Evolutionary conservation across 2,113 vertebrate species (phyloP).

Genomic region (Oreochromis tanganicae): DNA sequence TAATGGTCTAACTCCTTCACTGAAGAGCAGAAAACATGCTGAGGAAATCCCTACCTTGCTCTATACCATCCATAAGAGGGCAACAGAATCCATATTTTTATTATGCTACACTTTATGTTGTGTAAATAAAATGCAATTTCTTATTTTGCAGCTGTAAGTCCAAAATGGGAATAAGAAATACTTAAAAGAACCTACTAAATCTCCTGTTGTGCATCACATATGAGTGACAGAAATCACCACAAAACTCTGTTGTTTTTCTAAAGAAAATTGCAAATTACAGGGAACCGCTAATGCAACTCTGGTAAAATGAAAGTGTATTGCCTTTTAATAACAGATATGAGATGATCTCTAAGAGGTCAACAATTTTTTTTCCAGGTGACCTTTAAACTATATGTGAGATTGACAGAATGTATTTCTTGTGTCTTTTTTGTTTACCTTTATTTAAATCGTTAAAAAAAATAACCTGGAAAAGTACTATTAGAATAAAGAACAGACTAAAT

Average conservation of each 20-base stretch:
- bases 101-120: background rate
- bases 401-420: background rate
- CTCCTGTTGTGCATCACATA: background rate
- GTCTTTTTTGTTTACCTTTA: background rate
- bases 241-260: background rate
- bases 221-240: background rate
- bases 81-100: constrained; percentile 21
- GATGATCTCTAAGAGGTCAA: background rate
- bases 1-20: background rate
- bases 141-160: background rate
- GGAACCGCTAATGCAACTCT: background rate
- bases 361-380: background rate
- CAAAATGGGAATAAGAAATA: background rate
- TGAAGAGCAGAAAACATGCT: background rate
- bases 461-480: background rate
- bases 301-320: background rate
- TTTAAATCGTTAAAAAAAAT: background rate
- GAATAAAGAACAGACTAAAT: background rate
- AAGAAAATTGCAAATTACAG: background rate
- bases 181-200: background rate
- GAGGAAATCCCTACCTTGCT: background rate
- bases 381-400: background rate
- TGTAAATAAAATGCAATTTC: background rate
- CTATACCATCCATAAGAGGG: constrained; percentile 37
- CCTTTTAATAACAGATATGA: background rate